These are phyloP conservation scores for Cotesia typhae DNA, from an alignment of 1,140 invertebrate genomes.

Conservation along the genomic window DNA sequence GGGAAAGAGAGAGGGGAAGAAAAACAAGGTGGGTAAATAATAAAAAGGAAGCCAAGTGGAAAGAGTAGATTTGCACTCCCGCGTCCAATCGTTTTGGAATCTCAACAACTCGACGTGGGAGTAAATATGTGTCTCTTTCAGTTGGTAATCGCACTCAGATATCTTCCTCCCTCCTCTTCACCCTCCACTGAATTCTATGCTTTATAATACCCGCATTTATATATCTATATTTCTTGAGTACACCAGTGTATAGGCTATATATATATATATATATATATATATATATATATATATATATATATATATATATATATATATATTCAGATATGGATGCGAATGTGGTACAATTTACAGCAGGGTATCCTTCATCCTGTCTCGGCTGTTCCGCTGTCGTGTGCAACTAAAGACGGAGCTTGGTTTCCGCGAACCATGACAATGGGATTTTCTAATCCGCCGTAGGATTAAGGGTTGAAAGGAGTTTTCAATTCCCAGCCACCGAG, in stretches of 20 bases:
- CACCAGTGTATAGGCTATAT: not conserved
- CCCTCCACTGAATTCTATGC: not conserved
- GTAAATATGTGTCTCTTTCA: constrained; percentile 32
- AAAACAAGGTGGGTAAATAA: not conserved
- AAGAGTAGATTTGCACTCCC: constrained; percentile 19
- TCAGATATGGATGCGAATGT: not conserved
- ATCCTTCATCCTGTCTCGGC: constrained; percentile 15
- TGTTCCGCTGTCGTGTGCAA: constrained; percentile 22
- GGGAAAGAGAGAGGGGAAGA: not conserved
- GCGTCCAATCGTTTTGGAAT: constrained; percentile 22
- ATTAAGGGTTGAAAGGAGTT: constrained; percentile 57
- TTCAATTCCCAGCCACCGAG: constrained; percentile 24
- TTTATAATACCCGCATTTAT: too few relatives aligned
- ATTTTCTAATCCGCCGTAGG: constrained; percentile 60
- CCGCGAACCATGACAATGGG: constrained; percentile 60
- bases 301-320: not conserved
- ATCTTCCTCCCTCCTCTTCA: not conserved
- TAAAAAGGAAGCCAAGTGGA: constrained; percentile 6
- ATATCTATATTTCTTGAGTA: too few relatives aligned
- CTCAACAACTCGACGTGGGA: constrained; percentile 16
- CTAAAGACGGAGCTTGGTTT: constrained; percentile 38
- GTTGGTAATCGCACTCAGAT: constrained; percentile 37
- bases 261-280: not conserved
- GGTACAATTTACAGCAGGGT: not conserved
- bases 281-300: not conserved